Base-by-base conservation (phyloP, 1,140 invertebrate species). In the Ostrea denselamellosa region DNA sequence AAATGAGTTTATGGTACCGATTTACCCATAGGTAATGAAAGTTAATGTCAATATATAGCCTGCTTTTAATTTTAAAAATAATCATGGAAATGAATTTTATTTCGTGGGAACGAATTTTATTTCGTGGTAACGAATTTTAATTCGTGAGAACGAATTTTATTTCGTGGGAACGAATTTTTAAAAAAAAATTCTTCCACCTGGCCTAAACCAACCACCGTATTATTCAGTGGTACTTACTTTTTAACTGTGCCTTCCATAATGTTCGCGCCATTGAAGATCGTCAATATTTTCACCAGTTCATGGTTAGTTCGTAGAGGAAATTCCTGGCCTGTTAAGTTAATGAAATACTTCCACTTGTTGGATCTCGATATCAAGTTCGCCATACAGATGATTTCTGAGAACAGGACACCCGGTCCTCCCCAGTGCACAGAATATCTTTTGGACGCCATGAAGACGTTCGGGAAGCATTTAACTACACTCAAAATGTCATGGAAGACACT, bases 261-360 rank as follows among this genome's bases (percentile, higher is more conserved):
- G 88, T 94, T 94, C 17, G 93, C 86, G 7, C 93, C 93, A 58
- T 93, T 91, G 28, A 90, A 90, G 4, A 89, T 87, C 62, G 89
- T 90, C 12, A 94, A 86, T 87, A 94, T 93, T 53, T 90, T 82
- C 3, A 93, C 93, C n/a, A 94, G 82, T 85, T 94, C 93, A 0
- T 52, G 65, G 83, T 94, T 94, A 22, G 93, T 93, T 56, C 91
- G 91, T 8, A 94, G 86, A 22, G 94, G 94, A 88, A 93, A 93
- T 88, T 94, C 94, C 85, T 93, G 93, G 1, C 93, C 93, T 0
- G 93, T 93, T 62, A 94, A 88, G 87, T 94, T 94, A 65, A 94
- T 93, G 28, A 93, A 92, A 68, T 94, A 94, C 81, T 92, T 93
- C 93, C 93, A 94, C 56, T 89, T 90, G 19, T 86, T 86, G 83